Base-by-base conservation (phyloP, 2,797 vertebrate genomes). In the Chromis chromis region DNA sequence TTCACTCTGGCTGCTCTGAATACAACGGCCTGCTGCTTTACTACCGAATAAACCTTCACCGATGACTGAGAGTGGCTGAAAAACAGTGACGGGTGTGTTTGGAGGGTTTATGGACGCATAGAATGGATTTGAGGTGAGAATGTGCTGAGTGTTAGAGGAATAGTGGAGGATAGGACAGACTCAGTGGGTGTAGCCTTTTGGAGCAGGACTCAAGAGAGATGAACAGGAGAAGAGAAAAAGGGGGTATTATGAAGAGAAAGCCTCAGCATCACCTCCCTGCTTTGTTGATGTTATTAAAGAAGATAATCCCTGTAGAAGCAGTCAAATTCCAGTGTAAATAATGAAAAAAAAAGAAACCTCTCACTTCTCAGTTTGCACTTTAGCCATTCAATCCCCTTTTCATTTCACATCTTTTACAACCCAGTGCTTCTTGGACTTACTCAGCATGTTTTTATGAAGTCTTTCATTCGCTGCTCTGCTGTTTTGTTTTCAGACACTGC, bases 401-500 rank as follows among this genome's bases (percentile, higher is more conserved):
- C 48, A 72, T 62, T 69, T 21, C 61, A 57, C 63, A 70, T 82
- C 44, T 75, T 79, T 77, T 66, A 76, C 84, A 78, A 73, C 19
- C 49, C 60, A 70, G 6, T 22, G 50, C 58, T 78, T 60, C 58
- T 66, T 78, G 50, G 55, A 33, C 74, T 78, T 70, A 67, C 67
- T 76, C 78, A 76, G 76, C 68, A 69, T 65, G 76, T 76, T 72
- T 59, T 62, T 17, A 68, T 72, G 42, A 71, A 78, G 70, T 53
- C 74, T 55, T 58, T 71, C 3, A 25, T 74, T 73, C 16, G 0
- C 50, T 50, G 24, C 52, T 46, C 28, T 67, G 60, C 54, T 85
- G 82, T 83, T 79, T 78, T 76, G 74, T 76, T 86, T 86, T 79
- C 69, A 70, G 55, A 66, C 17, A 11, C 78, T 83, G 44, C 53